Base-by-base conservation (phyloP, 2,888 invertebrate species). In the Choreutis nemorana region DNA sequence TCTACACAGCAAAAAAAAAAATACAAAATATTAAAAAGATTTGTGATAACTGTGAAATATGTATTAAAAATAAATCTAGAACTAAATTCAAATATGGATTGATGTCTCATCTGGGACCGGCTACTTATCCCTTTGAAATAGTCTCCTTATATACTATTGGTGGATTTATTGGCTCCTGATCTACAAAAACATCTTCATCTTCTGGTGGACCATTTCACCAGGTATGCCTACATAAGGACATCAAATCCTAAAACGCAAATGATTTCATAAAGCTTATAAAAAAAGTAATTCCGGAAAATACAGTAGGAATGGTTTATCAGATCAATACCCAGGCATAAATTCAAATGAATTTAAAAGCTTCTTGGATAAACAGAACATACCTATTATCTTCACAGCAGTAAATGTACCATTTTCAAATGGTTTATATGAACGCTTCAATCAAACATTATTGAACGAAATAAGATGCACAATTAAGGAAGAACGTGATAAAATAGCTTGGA, bases 401-500 rank as follows among this genome's bases (percentile, higher is more conserved):
- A n/a, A n/a, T n/a, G n/a, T n/a, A n/a, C n/a, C n/a, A n/a, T n/a
- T n/a, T n/a, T n/a, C n/a, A n/a, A n/a, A n/a, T n/a, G n/a, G n/a
- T n/a, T n/a, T n/a, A n/a, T n/a, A n/a, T n/a, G n/a, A n/a, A n/a
- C n/a, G n/a, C n/a, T n/a, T n/a, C n/a, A n/a, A n/a, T n/a, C n/a
- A n/a, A n/a, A n/a, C n/a, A n/a, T n/a, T n/a, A n/a, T n/a, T n/a
- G n/a, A n/a, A n/a, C n/a, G n/a, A n/a, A n/a, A n/a, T n/a, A n/a
- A n/a, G n/a, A n/a, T n/a, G n/a, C n/a, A n/a, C n/a, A n/a, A n/a
- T n/a, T n/a, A n/a, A n/a, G n/a, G n/a, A n/a, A n/a, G n/a, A n/a
- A n/a, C n/a, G n/a, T n/a, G n/a, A n/a, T n/a, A n/a, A 44, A 32
- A 35, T 4, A 14, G 41, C 49, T n/a, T 51, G 47, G 49, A 45